phyloP scores from a whole-genome alignment of 2,797 vertebrate species.

The Anomalospiza imberbis region DNA sequence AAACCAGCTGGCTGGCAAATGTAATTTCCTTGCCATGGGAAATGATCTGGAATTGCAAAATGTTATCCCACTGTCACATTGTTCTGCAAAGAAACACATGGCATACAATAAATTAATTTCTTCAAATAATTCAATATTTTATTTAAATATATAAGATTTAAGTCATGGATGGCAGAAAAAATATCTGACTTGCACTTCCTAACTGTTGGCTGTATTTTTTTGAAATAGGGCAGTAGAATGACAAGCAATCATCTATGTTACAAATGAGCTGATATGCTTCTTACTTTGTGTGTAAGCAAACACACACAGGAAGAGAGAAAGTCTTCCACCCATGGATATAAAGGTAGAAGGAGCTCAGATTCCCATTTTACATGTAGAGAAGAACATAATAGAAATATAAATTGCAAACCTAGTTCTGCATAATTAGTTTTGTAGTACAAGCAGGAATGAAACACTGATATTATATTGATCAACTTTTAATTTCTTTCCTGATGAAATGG shows the following conservation, averaged over 20 bases:
- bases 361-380: background rate
- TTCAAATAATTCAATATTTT: background rate
- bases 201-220: background rate
- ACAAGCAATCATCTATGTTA: background rate
- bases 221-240: background rate
- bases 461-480: background rate
- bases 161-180: background rate
- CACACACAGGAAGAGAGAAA: background rate
- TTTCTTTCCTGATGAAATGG: background rate
- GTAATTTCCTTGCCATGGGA: background rate
- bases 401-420: background rate
- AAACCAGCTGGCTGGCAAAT: background rate
- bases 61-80: conserved; percentile 15
- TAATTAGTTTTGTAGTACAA: background rate
- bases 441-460: background rate
- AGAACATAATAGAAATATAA: background rate
- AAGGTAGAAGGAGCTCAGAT: background rate
- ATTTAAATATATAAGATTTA: background rate
- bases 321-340: background rate
- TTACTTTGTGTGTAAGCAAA: background rate
- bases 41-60: conserved; percentile 21
- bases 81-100: background rate
- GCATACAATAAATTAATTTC: background rate
- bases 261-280: background rate
- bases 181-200: background rate